Conservation (phyloP, 2,797 vertebrate species). For the Craterocephalus amniculus region DNA sequence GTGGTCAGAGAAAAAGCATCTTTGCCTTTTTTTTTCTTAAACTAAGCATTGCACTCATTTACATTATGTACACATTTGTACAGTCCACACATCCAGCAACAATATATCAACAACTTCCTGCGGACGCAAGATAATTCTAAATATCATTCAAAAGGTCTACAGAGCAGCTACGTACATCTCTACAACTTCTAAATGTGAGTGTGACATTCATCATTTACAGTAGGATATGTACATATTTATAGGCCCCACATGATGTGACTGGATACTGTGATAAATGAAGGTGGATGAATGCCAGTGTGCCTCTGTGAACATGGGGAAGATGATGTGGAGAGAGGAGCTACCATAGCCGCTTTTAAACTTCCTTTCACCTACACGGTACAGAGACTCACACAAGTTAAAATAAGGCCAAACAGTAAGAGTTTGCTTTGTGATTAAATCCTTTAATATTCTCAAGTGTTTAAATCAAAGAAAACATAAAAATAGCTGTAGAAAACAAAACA, state of each 20-base stretch:
- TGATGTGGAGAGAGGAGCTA: conserved; percentile 14
- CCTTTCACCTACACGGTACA: conserved; percentile 21
- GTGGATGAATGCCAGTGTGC: conserved; percentile 22
- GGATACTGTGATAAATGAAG: conserved; percentile 3
- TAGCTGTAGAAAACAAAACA: conserved; percentile 69
- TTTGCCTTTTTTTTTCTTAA: conserved; percentile 29
- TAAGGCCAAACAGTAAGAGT: conserved; percentile 58
- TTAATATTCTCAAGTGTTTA: conserved; percentile 76
- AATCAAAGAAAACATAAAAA: conserved; percentile 76
- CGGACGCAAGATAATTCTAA: conserved; percentile 7
- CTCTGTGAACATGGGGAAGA: conserved; percentile 22
- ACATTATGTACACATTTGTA: conserved; percentile 67
- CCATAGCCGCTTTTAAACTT: neutral
- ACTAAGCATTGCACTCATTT: conserved; percentile 44
- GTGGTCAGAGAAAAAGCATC: conserved; percentile 41
- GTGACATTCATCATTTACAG: conserved; percentile 48
- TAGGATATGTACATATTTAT: conserved; percentile 49
- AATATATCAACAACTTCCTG: conserved; percentile 19
- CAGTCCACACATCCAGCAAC: conserved; percentile 23
- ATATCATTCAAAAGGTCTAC: conserved; percentile 49
- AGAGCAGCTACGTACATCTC: conserved; percentile 38
- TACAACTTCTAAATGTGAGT: conserved; percentile 46
- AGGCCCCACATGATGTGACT: neutral
- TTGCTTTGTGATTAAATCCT: conserved; percentile 72
- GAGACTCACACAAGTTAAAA: conserved; percentile 65